Evolutionary conservation across 2,113 vertebrate genomes (phyloP).

Genomic region (human (Homo sapiens)): GRCh38 chr5:83784501-83785000

Average conservation of each 20-base stretch:
- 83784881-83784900: accelerated
- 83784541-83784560: background rate
- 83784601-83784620: background rate
- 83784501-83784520: background rate
- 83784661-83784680: background rate
- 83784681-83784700: background rate
- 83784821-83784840: background rate
- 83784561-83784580: background rate
- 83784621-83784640: background rate
- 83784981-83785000: background rate
- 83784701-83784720: background rate
- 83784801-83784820: background rate
- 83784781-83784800: accelerated
- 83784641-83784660: too few relatives aligned
- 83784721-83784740: background rate
- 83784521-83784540: background rate
- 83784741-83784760: background rate
- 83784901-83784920: background rate
- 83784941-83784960: background rate
- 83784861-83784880: background rate
- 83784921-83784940: background rate
- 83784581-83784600: too few relatives aligned
- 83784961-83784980: background rate
- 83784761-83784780: background rate
- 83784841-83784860: background rate